Evolutionary conservation across 2,888 invertebrate species (phyloP).

Genomic region (Ophioninae sp.): DNA sequence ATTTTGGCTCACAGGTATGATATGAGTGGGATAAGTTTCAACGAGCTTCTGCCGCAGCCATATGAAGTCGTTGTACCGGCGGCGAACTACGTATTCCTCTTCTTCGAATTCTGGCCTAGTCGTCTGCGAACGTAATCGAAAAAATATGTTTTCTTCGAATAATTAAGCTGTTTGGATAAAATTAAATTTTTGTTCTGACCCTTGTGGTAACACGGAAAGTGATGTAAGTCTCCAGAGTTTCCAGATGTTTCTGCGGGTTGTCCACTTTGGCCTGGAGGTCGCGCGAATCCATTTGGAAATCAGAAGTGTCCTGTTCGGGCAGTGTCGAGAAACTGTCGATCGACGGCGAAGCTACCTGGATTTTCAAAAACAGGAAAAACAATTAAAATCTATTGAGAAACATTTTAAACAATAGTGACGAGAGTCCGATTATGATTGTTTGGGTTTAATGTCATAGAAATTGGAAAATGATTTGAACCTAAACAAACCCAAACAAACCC

Average conservation of each 20-base stretch:
- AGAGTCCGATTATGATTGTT: too few relatives aligned
- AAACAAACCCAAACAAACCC: too few relatives aligned
- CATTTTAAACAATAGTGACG: too few relatives aligned
- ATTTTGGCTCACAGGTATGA: constrained; percentile 84
- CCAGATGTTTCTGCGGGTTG: constrained; percentile 88
- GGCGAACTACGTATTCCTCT: constrained; percentile 85
- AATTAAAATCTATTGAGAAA: too few relatives aligned
- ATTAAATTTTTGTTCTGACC: constrained; percentile 76
- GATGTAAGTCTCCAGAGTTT: constrained; percentile 87
- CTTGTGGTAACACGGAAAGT: constrained; percentile 87
- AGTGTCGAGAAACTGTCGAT: constrained; percentile 85
- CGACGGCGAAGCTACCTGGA: constrained; percentile 83
- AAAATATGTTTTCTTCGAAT: not conserved
- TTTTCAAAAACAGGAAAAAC: not conserved
- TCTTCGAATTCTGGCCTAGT: constrained; percentile 85
- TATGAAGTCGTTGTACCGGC: constrained; percentile 88
- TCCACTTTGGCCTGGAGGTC: constrained; percentile 87
- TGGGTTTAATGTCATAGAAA: not conserved
- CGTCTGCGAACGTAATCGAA: constrained; percentile 78
- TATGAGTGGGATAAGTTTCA: constrained; percentile 85
- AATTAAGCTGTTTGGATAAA: too few relatives aligned
- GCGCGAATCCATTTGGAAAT: constrained; percentile 82
- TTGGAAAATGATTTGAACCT: constrained; percentile 12
- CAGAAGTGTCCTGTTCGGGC: constrained; percentile 83
- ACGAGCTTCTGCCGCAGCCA: constrained; percentile 86